Percentiles rank a stretch among this genome's conserved stretches.
Evolutionary conservation across 2,113 vertebrate species (phyloP).

Genomic region (Dromiciops gliroides): DNA sequence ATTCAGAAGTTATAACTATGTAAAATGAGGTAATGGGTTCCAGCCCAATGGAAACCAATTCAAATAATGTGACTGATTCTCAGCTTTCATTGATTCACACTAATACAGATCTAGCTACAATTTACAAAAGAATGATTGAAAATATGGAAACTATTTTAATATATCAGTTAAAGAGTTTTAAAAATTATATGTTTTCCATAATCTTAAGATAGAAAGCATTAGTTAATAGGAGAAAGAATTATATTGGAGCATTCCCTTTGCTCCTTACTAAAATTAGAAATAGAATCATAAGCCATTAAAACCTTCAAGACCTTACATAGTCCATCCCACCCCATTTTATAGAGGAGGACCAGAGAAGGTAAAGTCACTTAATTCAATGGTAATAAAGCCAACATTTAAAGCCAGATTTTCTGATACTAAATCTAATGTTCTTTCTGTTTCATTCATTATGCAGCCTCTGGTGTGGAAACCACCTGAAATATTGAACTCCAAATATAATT

Average conservation of each 20-base stretch:
- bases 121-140: background rate
- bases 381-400: background rate
- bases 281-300: background rate
- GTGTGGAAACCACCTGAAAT: background rate
- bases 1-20: background rate
- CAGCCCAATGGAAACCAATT: background rate
- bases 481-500: background rate
- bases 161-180: background rate
- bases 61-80: background rate
- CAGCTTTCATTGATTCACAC: background rate
- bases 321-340: background rate
- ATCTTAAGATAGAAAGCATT: background rate
- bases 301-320: background rate
- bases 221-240: background rate
- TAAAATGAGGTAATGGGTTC: background rate
- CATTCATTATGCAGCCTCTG: background rate
- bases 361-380: background rate
- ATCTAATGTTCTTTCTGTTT: background rate
- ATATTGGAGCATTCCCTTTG: background rate
- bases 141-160: background rate
- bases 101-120: background rate
- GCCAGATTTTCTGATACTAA: background rate
- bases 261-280: background rate
- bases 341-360: background rate
- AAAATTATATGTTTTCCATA: background rate